These are phyloP conservation scores for Hydractinia symbiolongicarpus DNA, from an alignment of 30 jellyfish, hydroid and myxozoan species.

Conservation along the genomic window DNA sequence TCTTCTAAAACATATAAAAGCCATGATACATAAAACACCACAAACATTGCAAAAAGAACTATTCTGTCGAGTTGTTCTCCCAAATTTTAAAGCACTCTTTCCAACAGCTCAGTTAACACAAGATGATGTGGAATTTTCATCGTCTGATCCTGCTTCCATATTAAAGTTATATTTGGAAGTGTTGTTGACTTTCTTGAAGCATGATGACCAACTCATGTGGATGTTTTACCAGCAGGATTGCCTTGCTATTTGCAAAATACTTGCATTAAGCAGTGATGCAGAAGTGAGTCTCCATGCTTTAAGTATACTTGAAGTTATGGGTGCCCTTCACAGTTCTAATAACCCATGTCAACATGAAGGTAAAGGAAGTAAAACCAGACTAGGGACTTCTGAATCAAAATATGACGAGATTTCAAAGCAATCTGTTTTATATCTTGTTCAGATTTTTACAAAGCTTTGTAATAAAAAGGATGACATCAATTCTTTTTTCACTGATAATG, in stretches of 20 bases:
- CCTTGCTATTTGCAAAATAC: neutral
- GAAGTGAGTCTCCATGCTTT: constrained; percentile 7
- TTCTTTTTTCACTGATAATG: neutral
- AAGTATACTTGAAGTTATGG: neutral
- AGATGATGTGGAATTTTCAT: neutral
- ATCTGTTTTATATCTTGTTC: neutral
- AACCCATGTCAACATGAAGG: neutral
- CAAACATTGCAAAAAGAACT: neutral
- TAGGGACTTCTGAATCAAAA: neutral
- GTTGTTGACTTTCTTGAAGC: neutral
- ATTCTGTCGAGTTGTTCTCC: neutral
- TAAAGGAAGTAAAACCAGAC: neutral
- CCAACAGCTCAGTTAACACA: neutral
- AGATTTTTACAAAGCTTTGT: neutral
- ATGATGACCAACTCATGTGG: neutral
- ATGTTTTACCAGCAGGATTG: constrained; percentile 2
- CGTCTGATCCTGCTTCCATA: neutral
- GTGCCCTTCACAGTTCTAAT: neutral
- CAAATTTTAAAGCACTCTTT: neutral
- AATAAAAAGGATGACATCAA: neutral
- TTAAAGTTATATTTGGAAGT: neutral
- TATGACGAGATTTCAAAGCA: neutral
- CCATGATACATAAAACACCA: constrained; percentile 4
- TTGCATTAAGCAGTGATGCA: neutral
- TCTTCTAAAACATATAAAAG: constrained; percentile 8